A percentile compares a stretch with the other conserved stretches of the same genome.
phyloP scores from a whole-genome alignment of 2,113 vertebrate species.

The Hyperopisus bebe region DNA sequence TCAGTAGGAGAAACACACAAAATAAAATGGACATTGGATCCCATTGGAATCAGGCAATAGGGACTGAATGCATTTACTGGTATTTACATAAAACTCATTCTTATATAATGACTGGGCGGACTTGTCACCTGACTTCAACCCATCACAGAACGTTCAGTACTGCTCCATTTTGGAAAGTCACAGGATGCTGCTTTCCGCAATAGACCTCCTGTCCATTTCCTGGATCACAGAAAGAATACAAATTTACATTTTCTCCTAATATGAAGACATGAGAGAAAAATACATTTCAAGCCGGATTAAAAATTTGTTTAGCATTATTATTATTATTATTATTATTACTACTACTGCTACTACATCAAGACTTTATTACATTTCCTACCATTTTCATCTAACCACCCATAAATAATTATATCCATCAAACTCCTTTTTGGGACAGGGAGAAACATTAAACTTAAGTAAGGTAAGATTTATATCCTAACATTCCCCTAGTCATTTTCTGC shows the following conservation, averaged over 20 bases:
- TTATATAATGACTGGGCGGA: background rate
- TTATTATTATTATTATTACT: background rate
- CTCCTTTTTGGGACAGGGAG: background rate
- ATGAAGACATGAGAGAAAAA: background rate
- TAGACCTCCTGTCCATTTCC: background rate
- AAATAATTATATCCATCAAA: conserved; percentile 3
- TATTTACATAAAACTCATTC: background rate
- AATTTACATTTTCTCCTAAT: background rate
- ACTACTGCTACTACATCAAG: background rate
- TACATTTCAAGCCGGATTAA: background rate
- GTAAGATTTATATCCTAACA: conserved; percentile 1
- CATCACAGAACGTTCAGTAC: background rate
- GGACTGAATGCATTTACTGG: background rate
- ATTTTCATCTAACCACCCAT: background rate
- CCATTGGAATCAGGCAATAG: background rate
- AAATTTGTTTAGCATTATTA: background rate
- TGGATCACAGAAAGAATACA: background rate
- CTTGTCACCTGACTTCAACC: background rate
- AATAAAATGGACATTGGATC: background rate
- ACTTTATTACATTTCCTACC: background rate
- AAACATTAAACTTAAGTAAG: background rate
- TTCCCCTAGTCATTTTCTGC: conserved; percentile 2
- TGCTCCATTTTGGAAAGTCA: background rate
- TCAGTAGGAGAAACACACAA: background rate
- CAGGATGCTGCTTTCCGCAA: background rate